Base-by-base conservation (phyloP, 1,140 invertebrate genomes). In the Lepidurus arcticus region DNA sequence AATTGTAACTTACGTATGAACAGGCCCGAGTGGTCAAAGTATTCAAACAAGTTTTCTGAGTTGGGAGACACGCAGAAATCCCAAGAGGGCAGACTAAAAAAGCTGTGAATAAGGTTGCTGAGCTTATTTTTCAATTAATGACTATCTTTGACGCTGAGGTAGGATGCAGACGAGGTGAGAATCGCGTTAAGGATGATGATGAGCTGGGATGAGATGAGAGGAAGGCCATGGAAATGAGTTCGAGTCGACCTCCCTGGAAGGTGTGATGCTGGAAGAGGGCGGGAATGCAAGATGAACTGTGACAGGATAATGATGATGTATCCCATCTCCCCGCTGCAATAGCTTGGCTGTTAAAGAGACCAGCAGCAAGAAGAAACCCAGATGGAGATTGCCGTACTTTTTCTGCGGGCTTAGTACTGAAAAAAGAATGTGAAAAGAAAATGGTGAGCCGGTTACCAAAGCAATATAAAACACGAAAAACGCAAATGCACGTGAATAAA, bases 231-330 rank as follows among this genome's bases (percentile, higher is more conserved):
- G 21, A 21, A 65, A 65, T 21, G 53, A 65, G 16, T 65, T 21
- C 6, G 21, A 65, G 53, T 65, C 53, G 53, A 65, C 53, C 53
- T 65, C 53, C 53, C 53, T 65, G 53, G 53, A 65, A 21, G 53
- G 53, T 65, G 53, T 65, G 53, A 65, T 65, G 53, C 16, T 65
- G 45, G 45, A 47, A 65, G 53, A 65, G 21, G 53, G 53, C 53
- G 53, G 53, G 53, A 65, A 65, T 65, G 8, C 53, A 65, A 65
- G 53, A 65, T 65, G 21, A n/a, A 65, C 53, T 65, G 21, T 65
- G 53, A 65, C 53, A 65, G 53, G 53, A 65, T 65, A 65, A 65
- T 65, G 53, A 65, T 11, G 8, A 65, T 65, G 53, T 65, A 65
- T 16, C 53, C 13, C 21, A 65, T 65, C 13, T 9, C 53, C 21